These are phyloP conservation scores for Prunella strophiata DNA, from an alignment of 2,797 vertebrate genomes.

Conservation along the genomic window DNA sequence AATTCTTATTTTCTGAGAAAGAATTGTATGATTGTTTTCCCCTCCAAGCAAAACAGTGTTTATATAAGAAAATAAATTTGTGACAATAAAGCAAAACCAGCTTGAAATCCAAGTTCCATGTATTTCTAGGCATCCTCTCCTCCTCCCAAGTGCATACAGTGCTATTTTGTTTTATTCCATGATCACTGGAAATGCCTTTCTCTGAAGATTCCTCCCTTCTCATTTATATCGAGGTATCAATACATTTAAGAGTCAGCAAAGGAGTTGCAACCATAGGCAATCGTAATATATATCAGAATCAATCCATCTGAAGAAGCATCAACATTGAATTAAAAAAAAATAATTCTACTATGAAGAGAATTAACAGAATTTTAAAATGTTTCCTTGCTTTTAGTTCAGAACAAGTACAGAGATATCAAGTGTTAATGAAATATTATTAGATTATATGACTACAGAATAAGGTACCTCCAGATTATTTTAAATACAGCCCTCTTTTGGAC, in stretches of 20 bases:
- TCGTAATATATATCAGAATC: not conserved
- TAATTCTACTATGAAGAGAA: not conserved
- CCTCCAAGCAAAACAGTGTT: constrained; percentile 1
- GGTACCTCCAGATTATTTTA: not conserved
- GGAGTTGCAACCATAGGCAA: not conserved
- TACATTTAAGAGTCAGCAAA: not conserved
- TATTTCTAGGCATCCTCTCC: not conserved
- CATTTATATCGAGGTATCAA: not conserved
- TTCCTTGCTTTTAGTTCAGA: not conserved
- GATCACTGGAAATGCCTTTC: not conserved
- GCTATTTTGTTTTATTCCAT: not conserved
- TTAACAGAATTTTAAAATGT: not conserved
- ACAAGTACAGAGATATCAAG: not conserved
- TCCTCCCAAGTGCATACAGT: not conserved
- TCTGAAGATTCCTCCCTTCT: not conserved
- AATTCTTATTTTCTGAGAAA: not conserved
- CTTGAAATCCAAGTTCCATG: not conserved
- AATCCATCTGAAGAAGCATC: not conserved
- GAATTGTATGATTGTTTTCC: not conserved
- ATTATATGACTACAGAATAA: not conserved
- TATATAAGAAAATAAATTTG: constrained; percentile 1
- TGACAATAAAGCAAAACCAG: constrained; percentile 18
- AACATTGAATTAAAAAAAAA: not conserved
- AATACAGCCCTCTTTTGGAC: not conserved
- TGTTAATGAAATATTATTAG: not conserved